These are phyloP conservation scores for Drosophila pruinosa DNA, from an alignment of 1,140 invertebrate genomes.

Conservation along the genomic window DNA sequence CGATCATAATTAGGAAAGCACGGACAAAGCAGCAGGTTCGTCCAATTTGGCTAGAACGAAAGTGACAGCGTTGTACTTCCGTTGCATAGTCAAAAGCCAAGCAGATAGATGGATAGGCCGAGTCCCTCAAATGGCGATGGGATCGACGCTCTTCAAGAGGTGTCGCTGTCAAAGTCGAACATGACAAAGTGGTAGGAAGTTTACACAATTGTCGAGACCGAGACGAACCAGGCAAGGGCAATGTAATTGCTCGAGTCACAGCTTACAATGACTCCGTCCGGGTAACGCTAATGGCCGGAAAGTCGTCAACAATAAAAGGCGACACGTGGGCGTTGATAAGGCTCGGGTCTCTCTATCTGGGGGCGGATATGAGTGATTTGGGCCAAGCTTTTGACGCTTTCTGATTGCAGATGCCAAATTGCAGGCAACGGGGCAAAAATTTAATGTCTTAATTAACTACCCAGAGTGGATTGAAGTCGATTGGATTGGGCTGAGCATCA, in stretches of 20 bases:
- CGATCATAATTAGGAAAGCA: conserved; percentile 66
- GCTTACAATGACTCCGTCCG: conserved; percentile 23
- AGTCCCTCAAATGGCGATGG: conserved; percentile 48
- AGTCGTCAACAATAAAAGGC: conserved; percentile 53
- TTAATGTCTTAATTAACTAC: conserved; percentile 82
- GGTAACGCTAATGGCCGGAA: conserved; percentile 67
- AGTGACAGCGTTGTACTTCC: conserved; percentile 72
- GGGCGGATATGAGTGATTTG: conserved; percentile 76
- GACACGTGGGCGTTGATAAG: conserved; percentile 78
- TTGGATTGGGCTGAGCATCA: conserved; percentile 31
- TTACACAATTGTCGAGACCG: conserved; percentile 30
- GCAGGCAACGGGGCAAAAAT: conserved; percentile 50
- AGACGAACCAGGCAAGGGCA: conserved; percentile 3
- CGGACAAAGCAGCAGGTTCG: not conserved
- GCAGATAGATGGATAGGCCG: conserved; percentile 10
- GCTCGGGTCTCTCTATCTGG: conserved; percentile 19
- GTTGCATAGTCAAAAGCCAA: conserved; percentile 2
- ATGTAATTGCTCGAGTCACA: conserved; percentile 61
- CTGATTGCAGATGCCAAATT: conserved; percentile 42
- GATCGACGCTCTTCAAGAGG: conserved; percentile 14
- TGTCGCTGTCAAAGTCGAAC: conserved; percentile 46
- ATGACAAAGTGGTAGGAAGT: conserved; percentile 58
- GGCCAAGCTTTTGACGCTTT: conserved; percentile 41
- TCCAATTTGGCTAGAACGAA: conserved; percentile 45
- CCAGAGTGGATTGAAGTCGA: conserved; percentile 21